Base-by-base conservation (phyloP, 2,888 invertebrate genomes). In the Kuschelorhynchus macadamiae region DNA sequence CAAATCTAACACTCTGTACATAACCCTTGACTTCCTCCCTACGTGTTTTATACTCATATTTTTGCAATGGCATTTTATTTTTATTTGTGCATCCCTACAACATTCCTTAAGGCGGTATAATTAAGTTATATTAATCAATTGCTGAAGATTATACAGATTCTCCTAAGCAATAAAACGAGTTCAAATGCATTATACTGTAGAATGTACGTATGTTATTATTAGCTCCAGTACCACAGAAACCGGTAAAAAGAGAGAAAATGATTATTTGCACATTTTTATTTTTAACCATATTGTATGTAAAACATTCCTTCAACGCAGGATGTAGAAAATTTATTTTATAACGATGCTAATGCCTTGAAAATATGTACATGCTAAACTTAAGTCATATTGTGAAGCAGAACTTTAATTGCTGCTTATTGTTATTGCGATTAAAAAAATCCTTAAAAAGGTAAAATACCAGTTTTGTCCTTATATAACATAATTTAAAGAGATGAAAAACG, bases 121-220 rank as follows among this genome's bases (percentile, higher is more conserved):
- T 36, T 36, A 36, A 36, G 36, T 7, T 36, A 36, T 16, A 57
- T 57, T 18, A 32, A 44, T 46, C 33, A 33, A 57, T 56, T 17
- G 18, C 12, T 14, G 12, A 16, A 32, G 18, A 44, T 57, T 57
- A 46, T 57, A 46, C 46, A 46, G 44, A 57, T 57, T 57, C 17
- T 12, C n/a, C 20, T 4, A 9, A 18, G 44, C n/a, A 46, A 32
- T 44, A 57, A 57, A 57, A 57, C 25, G 33, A 57, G 32, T 57
- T n/a, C 18, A 57, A 46, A 20, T 33, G 32, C 33, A 56, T 56
- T 56, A 56, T 25, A 41, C 53, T 36, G 2, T 39, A 42, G 55
- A 57, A 52, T 44, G 52, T 61, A 20, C 33, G 50, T 50, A 47
- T 39, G 50, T 60, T 60, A 60, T 61, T 61, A 61, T 61, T 61